Percentiles rank a stretch among this genome's conserved stretches.
These are phyloP conservation scores for Poecilia gillii DNA, from an alignment of 2,797 vertebrate species.

Conservation along the genomic window DNA sequence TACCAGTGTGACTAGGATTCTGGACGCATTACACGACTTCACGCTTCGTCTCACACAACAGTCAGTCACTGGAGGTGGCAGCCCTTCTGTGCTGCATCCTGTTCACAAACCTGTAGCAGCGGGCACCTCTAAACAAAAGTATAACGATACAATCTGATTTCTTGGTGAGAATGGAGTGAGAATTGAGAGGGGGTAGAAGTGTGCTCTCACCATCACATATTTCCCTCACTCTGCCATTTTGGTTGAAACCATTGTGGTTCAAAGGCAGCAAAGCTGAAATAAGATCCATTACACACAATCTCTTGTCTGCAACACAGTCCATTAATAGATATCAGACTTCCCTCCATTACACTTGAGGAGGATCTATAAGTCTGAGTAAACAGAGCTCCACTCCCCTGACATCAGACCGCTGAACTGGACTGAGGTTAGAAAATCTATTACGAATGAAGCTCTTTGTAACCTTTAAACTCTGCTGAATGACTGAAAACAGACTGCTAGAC, in stretches of 20 bases:
- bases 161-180: slow-evolving; percentile 18
- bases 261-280: slow-evolving; percentile 16
- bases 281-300: slow-evolving; percentile 15
- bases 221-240: slow-evolving; percentile 17
- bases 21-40: slow-evolving; percentile 61
- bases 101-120: slow-evolving; percentile 58
- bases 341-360: background rate
- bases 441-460: slow-evolving; percentile 30
- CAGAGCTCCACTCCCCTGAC: slow-evolving; percentile 37
- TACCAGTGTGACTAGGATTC: slow-evolving; percentile 47
- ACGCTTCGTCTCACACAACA: slow-evolving; percentile 69
- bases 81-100: slow-evolving; percentile 64
- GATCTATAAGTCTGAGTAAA: slow-evolving; percentile 37
- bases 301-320: slow-evolving; percentile 24
- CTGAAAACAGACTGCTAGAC: slow-evolving; percentile 30
- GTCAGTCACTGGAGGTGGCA: slow-evolving; percentile 53
- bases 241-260: slow-evolving; percentile 2
- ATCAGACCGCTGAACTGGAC: slow-evolving; percentile 48
- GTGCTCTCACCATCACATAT: slow-evolving; percentile 10
- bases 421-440: slow-evolving; percentile 50
- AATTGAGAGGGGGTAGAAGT: background rate
- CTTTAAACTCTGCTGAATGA: slow-evolving; percentile 47
- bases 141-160: slow-evolving; percentile 34
- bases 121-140: slow-evolving; percentile 33
- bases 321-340: slow-evolving; percentile 16